Conservation (phyloP, 2,797 vertebrate species). For the Rhabdophis nuchalis region DNA sequence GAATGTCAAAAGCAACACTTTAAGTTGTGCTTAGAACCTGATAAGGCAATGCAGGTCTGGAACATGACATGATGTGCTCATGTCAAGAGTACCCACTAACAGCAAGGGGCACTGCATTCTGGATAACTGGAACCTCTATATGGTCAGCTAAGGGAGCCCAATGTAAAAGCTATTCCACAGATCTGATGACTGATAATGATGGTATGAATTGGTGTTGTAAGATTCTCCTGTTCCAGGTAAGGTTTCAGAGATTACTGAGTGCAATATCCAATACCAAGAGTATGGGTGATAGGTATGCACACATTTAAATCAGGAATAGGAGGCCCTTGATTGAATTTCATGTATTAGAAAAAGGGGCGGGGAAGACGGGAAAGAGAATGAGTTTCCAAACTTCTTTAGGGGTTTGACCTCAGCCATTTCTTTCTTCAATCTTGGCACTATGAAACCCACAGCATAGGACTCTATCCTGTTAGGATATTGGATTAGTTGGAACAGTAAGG, state of each 20-base stretch:
- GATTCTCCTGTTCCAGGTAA: not conserved
- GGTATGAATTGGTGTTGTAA: not conserved
- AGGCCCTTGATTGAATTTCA: not conserved
- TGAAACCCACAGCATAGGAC: not conserved
- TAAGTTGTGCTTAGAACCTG: not conserved
- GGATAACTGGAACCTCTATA: not conserved
- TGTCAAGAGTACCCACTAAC: not conserved
- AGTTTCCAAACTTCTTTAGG: not conserved
- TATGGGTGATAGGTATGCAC: not conserved
- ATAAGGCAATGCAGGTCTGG: not conserved
- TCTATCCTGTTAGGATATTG: too few relatives aligned
- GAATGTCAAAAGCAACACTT: not conserved
- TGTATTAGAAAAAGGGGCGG: not conserved
- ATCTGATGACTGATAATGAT: not conserved
- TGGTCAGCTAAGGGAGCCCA: not conserved
- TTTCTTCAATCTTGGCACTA: not conserved
- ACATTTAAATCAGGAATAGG: not conserved
- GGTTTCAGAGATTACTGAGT: not conserved
- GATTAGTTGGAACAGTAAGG: too few relatives aligned
- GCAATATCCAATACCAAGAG: not conserved
- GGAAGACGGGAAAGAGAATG: not conserved
- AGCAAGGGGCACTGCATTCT: not conserved
- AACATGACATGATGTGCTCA: not conserved
- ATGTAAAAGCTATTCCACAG: not conserved
- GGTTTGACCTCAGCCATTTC: not conserved